Evolutionary conservation across 2,888 invertebrate species (phyloP).

Genomic region (Ochropleura plecta): DNA sequence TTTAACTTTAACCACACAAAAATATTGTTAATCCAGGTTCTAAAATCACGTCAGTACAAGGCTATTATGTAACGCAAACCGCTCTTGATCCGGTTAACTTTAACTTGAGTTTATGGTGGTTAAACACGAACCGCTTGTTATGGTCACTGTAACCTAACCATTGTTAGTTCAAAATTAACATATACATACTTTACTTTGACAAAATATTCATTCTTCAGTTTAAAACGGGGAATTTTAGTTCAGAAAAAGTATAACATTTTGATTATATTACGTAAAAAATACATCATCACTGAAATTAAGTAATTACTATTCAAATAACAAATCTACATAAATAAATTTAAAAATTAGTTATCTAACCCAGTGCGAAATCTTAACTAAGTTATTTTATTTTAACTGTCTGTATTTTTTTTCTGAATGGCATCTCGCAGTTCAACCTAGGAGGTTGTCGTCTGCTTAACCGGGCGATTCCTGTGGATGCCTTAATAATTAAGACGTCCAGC

Average conservation of each 20-base stretch:
- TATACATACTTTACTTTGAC: constrained; percentile 49
- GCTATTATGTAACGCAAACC: constrained; percentile 54
- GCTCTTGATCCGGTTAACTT: constrained; percentile 54
- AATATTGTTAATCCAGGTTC: constrained; percentile 45
- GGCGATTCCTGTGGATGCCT: too few relatives aligned
- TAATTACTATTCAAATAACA: too few relatives aligned
- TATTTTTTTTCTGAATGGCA: too few relatives aligned
- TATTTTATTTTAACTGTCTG: too few relatives aligned
- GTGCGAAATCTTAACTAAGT: too few relatives aligned
- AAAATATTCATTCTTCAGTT: constrained; percentile 25
- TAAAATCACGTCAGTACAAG: constrained; percentile 50
- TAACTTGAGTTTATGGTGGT: constrained; percentile 51
- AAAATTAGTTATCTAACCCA: too few relatives aligned
- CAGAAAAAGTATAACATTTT: background rate
- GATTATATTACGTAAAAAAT: background rate
- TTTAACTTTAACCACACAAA: constrained; percentile 30
- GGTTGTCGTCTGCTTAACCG: too few relatives aligned
- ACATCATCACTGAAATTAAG: background rate
- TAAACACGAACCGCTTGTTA: constrained; percentile 62
- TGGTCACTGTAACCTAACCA: constrained; percentile 53
- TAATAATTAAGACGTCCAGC: too few relatives aligned
- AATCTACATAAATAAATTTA: too few relatives aligned
- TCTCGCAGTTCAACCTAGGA: too few relatives aligned
- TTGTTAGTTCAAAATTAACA: constrained; percentile 61
- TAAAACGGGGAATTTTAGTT: background rate